Base-by-base conservation (phyloP, 2,113 vertebrate genomes). In the Pelobates fuscus region DNA sequence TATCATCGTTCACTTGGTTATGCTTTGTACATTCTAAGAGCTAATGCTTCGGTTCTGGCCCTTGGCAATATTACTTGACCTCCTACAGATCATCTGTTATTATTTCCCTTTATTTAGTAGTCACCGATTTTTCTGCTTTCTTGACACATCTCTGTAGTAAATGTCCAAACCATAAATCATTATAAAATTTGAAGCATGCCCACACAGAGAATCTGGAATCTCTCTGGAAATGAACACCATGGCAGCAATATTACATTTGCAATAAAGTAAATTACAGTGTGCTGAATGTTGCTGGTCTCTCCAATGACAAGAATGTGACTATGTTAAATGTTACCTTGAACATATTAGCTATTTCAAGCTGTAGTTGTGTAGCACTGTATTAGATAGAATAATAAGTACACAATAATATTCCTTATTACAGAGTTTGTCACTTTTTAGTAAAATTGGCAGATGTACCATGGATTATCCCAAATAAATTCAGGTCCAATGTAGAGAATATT, bases 1-100 rank as follows among this genome's bases (percentile, higher is more conserved):
- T n/a, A n/a, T n/a, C n/a, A n/a, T n/a, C n/a, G n/a, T n/a, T n/a
- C n/a, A n/a, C n/a, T n/a, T n/a, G n/a, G n/a, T n/a, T n/a, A n/a
- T n/a, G n/a, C 10, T 5, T 37, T 37, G 32, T 37, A 37, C 10
- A 37, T 10, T 37, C 10, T 37, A 5, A 5, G 5, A 37, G 32
- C 32, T 6, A 1, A 37, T 10, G 32, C 10, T 37, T 37, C 10
- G 10, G 5, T 37, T 37, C 32, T 6, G 32, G 32, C 10, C 32
- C 32, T 37, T 37, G 32, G 10, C 21, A 55, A 37, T 65, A 65
- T 41, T 41, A 15, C 49, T 63, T 37, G 29, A 55, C 44, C 20
- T 65, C 71, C 46, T 32, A 24, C 17, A 32, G 27, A 18, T 37
- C 8, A n/a, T 63, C 29, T 63, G 60, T 21, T 63, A n/a, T 63